Evolutionary conservation across 2,888 invertebrate species (phyloP).

Genomic region (Lithosia quadra): DNA sequence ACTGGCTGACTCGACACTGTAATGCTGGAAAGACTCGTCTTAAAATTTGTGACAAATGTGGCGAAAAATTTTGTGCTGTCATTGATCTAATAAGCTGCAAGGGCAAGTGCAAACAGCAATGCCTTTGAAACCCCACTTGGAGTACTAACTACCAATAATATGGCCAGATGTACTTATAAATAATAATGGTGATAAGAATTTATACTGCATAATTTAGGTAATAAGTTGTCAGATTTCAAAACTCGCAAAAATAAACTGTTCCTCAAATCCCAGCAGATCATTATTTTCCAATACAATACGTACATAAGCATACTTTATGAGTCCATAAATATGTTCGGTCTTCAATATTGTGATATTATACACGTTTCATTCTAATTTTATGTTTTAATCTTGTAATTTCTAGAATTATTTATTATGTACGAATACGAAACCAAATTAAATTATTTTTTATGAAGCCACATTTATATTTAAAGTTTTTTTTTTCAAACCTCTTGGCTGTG

Average conservation of each 20-base stretch:
- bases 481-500: too few species aligned
- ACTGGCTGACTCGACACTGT: background rate
- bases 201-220: background rate
- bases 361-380: slow-evolving; percentile 19
- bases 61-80: background rate
- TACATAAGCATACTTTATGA: slow-evolving; percentile 17
- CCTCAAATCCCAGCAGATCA: background rate
- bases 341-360: background rate
- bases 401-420: slow-evolving; percentile 7
- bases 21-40: background rate
- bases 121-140: background rate
- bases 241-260: background rate
- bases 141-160: background rate
- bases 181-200: background rate
- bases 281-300: slow-evolving; percentile 1
- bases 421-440: too few species aligned
- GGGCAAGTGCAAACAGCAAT: background rate
- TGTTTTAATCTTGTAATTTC: slow-evolving; percentile 6
- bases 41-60: background rate
- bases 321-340: slow-evolving; percentile 26
- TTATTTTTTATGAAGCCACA: too few species aligned
- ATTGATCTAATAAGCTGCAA: background rate
- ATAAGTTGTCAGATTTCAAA: background rate
- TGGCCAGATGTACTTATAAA: background rate
- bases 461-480: too few species aligned